Evolutionary conservation across 2,888 invertebrate species (phyloP).

Genomic region (Aporophyla lueneburgensis): DNA sequence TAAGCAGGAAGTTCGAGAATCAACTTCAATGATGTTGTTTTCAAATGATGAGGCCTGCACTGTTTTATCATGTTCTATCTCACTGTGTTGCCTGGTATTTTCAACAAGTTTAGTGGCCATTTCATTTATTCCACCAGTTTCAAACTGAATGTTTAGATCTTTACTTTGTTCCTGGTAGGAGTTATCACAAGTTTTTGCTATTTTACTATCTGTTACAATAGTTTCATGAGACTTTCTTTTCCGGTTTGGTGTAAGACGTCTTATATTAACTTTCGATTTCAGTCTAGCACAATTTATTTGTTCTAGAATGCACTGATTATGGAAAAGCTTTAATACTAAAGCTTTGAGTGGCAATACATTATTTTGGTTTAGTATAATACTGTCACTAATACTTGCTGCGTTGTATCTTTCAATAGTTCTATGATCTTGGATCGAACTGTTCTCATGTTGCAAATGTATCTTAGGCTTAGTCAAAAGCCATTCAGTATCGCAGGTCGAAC

Average conservation of each 20-base stretch:
- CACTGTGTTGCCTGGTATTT: neutral
- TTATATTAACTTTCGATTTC: conserved; percentile 33
- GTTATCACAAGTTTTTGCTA: conserved; percentile 26
- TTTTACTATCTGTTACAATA: conserved; percentile 30
- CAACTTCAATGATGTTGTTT: conserved; percentile 25
- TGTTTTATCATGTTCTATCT: neutral
- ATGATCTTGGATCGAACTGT: conserved; percentile 6
- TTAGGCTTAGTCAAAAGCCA: conserved; percentile 51
- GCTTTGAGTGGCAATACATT: conserved; percentile 46
- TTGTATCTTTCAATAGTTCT: neutral
- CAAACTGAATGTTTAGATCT: neutral
- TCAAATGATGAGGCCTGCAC: conserved; percentile 16
- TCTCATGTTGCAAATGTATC: conserved; percentile 28
- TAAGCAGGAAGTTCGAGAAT: conserved; percentile 20
- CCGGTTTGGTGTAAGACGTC: conserved; percentile 2
- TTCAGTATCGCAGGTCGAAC: conserved; percentile 47
- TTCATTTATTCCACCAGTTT: neutral
- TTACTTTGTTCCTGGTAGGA: neutral
- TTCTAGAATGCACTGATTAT: conserved; percentile 33
- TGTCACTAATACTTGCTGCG: neutral
- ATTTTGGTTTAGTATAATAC: conserved; percentile 10
- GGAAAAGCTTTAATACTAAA: conserved; percentile 61
- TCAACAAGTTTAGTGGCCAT: neutral
- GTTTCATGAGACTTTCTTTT: conserved; percentile 52
- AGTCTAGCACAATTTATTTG: conserved; percentile 16